Conservation (phyloP, 2,113 vertebrate species). For the Isichthys henryi region DNA sequence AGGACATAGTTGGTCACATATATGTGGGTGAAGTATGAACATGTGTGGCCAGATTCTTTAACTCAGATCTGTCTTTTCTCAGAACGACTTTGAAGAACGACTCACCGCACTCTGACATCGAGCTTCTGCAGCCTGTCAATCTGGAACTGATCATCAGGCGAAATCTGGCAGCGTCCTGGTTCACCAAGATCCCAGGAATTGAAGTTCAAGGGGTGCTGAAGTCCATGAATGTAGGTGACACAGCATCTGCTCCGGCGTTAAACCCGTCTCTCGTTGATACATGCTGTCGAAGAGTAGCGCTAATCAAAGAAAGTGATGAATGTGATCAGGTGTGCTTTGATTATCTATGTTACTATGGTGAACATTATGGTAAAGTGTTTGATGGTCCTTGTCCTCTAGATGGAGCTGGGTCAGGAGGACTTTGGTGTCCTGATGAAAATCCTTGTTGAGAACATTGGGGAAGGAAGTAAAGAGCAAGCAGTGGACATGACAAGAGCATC, state of each 20-base stretch:
- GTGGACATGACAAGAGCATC: conserved; percentile 39
- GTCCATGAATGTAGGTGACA: conserved; percentile 71
- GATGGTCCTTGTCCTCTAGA: conserved; percentile 47
- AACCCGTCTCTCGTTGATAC: background rate
- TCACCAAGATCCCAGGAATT: conserved; percentile 69
- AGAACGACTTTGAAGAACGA: conserved; percentile 62
- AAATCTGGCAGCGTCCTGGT: conserved; percentile 84
- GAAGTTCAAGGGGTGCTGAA: conserved; percentile 76
- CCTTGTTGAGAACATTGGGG: conserved; percentile 80
- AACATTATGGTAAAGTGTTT: background rate
- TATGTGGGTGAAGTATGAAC: background rate
- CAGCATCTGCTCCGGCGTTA: background rate
- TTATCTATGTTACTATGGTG: background rate
- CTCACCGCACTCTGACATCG: conserved; percentile 57
- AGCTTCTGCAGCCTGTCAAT: conserved; percentile 86
- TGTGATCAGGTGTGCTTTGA: background rate
- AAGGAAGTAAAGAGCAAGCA: conserved; percentile 52
- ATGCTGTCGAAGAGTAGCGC: background rate
- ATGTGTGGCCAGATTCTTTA: background rate
- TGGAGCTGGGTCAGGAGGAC: conserved; percentile 81
- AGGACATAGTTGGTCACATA: background rate
- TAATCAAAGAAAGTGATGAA: background rate
- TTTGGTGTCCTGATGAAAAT: conserved; percentile 78
- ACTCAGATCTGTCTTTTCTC: background rate
- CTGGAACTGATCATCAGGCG: conserved; percentile 74